Evolutionary conservation across 2,113 vertebrate species (phyloP).

Genomic region (Amazona vittata): DNA sequence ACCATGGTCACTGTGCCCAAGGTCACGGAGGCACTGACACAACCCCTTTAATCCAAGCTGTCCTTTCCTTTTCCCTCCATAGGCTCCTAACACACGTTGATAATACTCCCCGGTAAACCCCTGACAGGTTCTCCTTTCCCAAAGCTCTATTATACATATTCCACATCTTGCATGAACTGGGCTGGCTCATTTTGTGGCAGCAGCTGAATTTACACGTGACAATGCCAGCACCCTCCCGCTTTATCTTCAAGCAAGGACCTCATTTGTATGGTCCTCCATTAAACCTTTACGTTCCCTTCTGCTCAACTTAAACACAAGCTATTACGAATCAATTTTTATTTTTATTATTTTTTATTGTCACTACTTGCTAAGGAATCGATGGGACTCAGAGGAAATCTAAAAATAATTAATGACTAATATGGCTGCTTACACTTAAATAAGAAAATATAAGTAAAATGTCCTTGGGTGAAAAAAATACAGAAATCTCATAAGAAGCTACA

Average conservation of each 20-base stretch:
- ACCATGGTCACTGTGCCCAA: background rate
- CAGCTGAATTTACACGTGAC: rapidly evolving
- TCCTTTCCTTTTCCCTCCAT: background rate
- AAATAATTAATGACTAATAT: constrained; percentile 37
- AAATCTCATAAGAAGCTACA: background rate
- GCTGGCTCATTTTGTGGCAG: background rate
- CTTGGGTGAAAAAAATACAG: background rate
- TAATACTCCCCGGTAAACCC: background rate
- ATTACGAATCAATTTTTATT: constrained; percentile 32
- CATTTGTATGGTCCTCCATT: constrained; percentile 41
- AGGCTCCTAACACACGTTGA: background rate
- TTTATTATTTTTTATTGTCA: background rate
- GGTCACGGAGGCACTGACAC: background rate
- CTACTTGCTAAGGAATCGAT: constrained; percentile 11
- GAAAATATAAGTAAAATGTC: background rate
- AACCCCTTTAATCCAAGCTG: background rate
- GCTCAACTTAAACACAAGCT: background rate
- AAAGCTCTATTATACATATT: background rate
- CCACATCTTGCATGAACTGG: background rate
- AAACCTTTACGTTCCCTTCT: constrained; percentile 20
- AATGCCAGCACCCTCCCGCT: background rate
- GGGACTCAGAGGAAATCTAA: constrained; percentile 9
- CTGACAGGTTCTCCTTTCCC: background rate
- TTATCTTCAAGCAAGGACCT: constrained; percentile 1
- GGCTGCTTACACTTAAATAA: constrained; percentile 25